Base-by-base conservation (phyloP, 53 echinoderm and acorn worm genomes). In the Temnopleurus reevesii region DNA sequence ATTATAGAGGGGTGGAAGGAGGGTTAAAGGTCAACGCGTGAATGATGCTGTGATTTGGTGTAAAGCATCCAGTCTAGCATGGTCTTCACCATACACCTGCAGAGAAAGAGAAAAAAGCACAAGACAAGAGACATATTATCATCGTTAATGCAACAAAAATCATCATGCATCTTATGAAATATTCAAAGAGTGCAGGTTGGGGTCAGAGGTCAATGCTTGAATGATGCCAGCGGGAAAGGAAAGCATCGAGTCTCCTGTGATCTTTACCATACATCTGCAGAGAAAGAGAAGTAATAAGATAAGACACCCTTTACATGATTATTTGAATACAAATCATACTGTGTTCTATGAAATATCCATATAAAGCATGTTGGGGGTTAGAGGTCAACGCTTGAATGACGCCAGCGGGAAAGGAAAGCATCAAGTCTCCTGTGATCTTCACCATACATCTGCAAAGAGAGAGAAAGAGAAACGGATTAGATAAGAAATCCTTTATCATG, bases 191-290 rank as follows among this genome's bases (percentile, higher is more conserved):
- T n/a, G n/a, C n/a, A n/a, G n/a, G n/a, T n/a, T n/a, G n/a, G n/a
- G n/a, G n/a, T n/a, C n/a, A n/a, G n/a, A n/a, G 35, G 95, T 98
- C 77, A 95, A 77, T 33, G 93, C 98, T 54, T 98, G 95, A 81
- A 98, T 98, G 89, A 98, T 96, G 71, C 98, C 98, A 9, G 98
- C 98, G 71, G 98, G 98, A 77, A 98, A 98, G 65, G 98, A 98
- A 4, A 98, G 38, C 98, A 98, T 98, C 91, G 95, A 81, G 76
- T 98, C 98, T 61, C 95, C 98, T 1, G 95, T 98, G 46, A 96
- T 98, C 93, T 98, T 98, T 44, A 94, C 98, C 90, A 96, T 91
- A 59, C 97, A 95, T 85, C 96, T 96, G 53, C 8, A n/a, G n/a
- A n/a, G n/a, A n/a, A n/a, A n/a, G n/a, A n/a, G n/a, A n/a, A n/a